Conservation (phyloP, 2,888 invertebrate genomes). For the Scaptomyza polygonia region DNA sequence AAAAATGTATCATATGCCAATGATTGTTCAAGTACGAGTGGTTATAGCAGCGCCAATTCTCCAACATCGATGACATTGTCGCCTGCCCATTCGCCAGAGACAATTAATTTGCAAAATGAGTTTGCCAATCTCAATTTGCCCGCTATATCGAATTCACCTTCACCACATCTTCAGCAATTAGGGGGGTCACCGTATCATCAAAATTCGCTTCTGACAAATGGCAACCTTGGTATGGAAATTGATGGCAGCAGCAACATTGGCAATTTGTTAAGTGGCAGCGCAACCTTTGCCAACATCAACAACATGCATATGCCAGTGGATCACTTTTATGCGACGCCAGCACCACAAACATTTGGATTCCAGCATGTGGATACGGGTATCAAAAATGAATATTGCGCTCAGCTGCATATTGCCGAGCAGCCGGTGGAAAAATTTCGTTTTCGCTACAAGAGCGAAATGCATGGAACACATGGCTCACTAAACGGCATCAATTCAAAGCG, state of each 20-base stretch:
- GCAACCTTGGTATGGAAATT: constrained; percentile 55
- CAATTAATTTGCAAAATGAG: constrained; percentile 64
- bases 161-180: constrained; percentile 55
- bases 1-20: constrained; percentile 69
- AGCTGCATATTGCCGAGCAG: constrained; percentile 88
- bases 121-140: constrained; percentile 79
- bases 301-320: constrained; percentile 62
- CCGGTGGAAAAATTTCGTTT: constrained; percentile 93
- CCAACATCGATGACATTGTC: constrained; percentile 66
- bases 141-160: constrained; percentile 51
- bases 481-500: constrained; percentile 87
- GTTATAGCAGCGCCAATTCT: constrained; percentile 72
- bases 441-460: constrained; percentile 94
- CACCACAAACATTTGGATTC: constrained; percentile 35
- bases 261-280: constrained; percentile 45
- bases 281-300: constrained; percentile 29
- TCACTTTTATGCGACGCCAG: constrained; percentile 47
- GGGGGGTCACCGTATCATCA: constrained; percentile 57
- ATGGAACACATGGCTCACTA: constrained; percentile 92
- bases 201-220: constrained; percentile 45
- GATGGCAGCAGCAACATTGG: constrained; percentile 27
- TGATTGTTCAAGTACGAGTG: constrained; percentile 79
- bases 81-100: constrained; percentile 75
- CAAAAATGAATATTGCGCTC: constrained; percentile 81
- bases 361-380: constrained; percentile 20